phyloP scores from a whole-genome alignment of 2,113 vertebrate species.

The Syngnathus typhle region DNA sequence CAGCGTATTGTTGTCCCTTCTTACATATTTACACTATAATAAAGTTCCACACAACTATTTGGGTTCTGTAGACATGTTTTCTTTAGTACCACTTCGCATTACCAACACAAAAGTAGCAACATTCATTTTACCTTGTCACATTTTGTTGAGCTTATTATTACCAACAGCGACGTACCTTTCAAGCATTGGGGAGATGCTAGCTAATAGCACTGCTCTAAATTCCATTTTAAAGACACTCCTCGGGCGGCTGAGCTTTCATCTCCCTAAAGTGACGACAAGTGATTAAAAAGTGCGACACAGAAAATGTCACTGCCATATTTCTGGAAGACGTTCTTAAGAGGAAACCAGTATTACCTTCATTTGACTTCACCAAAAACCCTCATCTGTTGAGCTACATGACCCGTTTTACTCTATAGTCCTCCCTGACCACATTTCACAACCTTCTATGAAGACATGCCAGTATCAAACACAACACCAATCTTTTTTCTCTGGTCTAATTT shows the following conservation, averaged over 20 bases:
- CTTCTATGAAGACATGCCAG: slow-evolving; percentile 21
- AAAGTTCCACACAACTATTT: slow-evolving; percentile 24
- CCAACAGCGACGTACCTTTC: slow-evolving; percentile 17
- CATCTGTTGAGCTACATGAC: slow-evolving; percentile 6
- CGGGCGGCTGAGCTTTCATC: slow-evolving; percentile 30
- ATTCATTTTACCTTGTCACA: slow-evolving; percentile 46
- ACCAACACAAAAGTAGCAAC: slow-evolving; percentile 26
- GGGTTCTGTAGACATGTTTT: slow-evolving; percentile 25
- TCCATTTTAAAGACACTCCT: slow-evolving; percentile 45
- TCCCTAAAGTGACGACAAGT: slow-evolving; percentile 25
- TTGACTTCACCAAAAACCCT: slow-evolving; percentile 43
- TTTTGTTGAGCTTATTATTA: slow-evolving; percentile 36
- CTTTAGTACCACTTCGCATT: slow-evolving; percentile 9
- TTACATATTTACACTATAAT: slow-evolving; percentile 60
- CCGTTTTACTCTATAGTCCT: background rate
- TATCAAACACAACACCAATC: slow-evolving; percentile 2
- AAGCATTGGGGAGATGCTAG: slow-evolving; percentile 18
- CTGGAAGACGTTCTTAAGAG: slow-evolving; percentile 48
- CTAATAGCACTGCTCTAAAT: slow-evolving; percentile 30
- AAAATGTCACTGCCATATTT: slow-evolving; percentile 21
- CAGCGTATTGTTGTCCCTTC: slow-evolving; percentile 52
- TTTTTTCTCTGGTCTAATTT: background rate
- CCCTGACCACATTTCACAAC: slow-evolving; percentile 17
- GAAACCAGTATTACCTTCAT: slow-evolving; percentile 16
- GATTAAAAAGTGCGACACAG: slow-evolving; percentile 34